Percentiles rank a stretch among this genome's conserved stretches.
These are phyloP conservation scores for Epirrhoe alternata DNA, from an alignment of 2,888 invertebrate genomes.

Conservation along the genomic window DNA sequence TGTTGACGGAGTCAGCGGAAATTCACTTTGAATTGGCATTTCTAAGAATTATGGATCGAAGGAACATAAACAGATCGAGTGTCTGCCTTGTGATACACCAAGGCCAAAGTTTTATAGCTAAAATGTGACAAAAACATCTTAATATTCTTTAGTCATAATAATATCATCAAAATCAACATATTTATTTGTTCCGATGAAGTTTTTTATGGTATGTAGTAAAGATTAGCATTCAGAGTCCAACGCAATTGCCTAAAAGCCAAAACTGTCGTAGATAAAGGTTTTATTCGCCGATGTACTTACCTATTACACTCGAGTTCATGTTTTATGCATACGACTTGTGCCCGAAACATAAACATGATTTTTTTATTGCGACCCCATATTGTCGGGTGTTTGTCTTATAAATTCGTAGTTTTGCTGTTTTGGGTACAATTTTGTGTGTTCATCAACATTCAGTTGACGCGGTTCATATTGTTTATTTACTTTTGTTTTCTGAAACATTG, in stretches of 20 bases:
- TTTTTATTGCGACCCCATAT: slow-evolving; percentile 46
- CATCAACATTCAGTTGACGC: slow-evolving; percentile 12
- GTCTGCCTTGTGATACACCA: slow-evolving; percentile 3
- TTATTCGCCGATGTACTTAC: slow-evolving; percentile 24
- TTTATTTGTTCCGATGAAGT: not conserved
- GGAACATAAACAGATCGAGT: slow-evolving; percentile 13
- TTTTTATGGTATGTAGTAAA: slow-evolving; percentile 11
- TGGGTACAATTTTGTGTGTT: slow-evolving; percentile 22
- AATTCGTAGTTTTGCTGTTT: slow-evolving; percentile 32
- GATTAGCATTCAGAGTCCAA: slow-evolving; percentile 5
- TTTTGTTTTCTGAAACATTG: not conserved
- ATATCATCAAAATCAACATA: not conserved
- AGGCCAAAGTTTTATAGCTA: not conserved
- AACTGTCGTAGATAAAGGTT: slow-evolving; percentile 30
- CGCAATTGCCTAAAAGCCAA: slow-evolving; percentile 21
- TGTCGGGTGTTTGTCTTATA: slow-evolving; percentile 39
- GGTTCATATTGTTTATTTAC: not conserved
- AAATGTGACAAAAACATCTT: not conserved
- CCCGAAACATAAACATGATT: slow-evolving; percentile 45
- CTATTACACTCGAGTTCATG: slow-evolving; percentile 37
- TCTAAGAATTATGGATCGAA: slow-evolving; percentile 19
- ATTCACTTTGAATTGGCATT: slow-evolving; percentile 23
- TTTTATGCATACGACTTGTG: slow-evolving; percentile 40
- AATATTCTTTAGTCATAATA: not conserved
- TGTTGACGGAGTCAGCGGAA: slow-evolving; percentile 10